Evolutionary conservation across 2,113 vertebrate genomes (phyloP).

Genomic region (Litocranius walleri): DNA sequence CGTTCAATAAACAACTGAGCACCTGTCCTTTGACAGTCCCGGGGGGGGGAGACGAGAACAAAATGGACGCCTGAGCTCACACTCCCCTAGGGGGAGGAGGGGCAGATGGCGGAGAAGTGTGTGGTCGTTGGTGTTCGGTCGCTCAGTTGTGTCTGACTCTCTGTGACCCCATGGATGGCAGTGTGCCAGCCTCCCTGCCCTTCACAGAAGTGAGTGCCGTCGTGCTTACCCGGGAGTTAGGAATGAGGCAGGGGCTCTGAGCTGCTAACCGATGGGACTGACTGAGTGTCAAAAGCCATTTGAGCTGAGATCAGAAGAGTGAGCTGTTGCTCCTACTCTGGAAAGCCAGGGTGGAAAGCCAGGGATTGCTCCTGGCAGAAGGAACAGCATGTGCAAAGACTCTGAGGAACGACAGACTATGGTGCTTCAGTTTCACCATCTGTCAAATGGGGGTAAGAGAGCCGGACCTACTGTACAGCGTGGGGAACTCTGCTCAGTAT

Average conservation of each 20-base stretch:
- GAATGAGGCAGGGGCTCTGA: fast-evolving
- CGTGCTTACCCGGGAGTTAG: fast-evolving
- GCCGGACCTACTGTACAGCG: neutral
- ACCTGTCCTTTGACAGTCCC: fast-evolving
- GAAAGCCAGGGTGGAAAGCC: neutral
- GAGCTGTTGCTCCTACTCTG: neutral
- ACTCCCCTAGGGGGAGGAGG: fast-evolving
- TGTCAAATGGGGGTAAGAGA: no score
- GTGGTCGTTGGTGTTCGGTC: fast-evolving
- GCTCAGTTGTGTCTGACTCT: neutral
- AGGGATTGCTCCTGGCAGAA: no score
- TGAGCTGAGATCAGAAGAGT: neutral
- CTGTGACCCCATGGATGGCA: neutral
- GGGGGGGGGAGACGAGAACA: neutral
- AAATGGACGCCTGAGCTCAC: fast-evolving
- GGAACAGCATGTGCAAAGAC: neutral
- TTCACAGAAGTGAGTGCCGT: neutral
- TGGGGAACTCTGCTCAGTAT: neutral
- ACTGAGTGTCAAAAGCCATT: neutral
- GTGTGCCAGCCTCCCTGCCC: neutral
- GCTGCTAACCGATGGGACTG: fast-evolving
- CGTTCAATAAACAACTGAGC: neutral
- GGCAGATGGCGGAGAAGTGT: neutral
- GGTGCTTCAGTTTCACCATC: neutral
- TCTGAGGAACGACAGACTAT: fast-evolving